phyloP scores from a whole-genome alignment of 2,113 vertebrate species.

The Microcebus jonahi region DNA sequence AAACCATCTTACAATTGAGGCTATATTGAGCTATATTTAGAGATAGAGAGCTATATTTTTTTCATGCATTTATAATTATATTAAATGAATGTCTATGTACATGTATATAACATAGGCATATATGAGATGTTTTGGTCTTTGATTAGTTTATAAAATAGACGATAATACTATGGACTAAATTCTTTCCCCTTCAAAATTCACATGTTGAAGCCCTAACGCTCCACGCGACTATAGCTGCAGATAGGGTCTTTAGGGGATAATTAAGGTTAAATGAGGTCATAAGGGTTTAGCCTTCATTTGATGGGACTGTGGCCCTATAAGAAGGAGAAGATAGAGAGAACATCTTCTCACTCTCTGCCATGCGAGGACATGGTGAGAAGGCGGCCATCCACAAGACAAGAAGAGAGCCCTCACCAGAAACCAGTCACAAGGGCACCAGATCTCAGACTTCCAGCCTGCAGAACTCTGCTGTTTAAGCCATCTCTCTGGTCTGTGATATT shows the following conservation, averaged over 20 bases:
- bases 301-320: background rate
- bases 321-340: background rate
- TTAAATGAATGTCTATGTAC: background rate
- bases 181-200: background rate
- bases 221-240: background rate
- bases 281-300: background rate
- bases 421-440: no score
- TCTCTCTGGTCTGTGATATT: background rate
- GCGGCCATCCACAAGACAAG: background rate
- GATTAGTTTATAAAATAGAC: background rate
- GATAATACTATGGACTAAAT: background rate
- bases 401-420: no score
- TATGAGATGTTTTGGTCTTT: background rate
- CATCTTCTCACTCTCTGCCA: background rate
- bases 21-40: background rate
- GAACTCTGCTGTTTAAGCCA: background rate
- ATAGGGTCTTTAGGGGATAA: background rate
- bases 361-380: background rate
- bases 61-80: background rate
- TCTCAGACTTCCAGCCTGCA: background rate
- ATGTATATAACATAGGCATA: background rate
- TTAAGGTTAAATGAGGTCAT: background rate
- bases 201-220: background rate
- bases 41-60: background rate
- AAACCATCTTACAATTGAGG: background rate